These are phyloP conservation scores for Dysmachus trigonus DNA, from an alignment of 2,888 invertebrate genomes.

Conservation along the genomic window DNA sequence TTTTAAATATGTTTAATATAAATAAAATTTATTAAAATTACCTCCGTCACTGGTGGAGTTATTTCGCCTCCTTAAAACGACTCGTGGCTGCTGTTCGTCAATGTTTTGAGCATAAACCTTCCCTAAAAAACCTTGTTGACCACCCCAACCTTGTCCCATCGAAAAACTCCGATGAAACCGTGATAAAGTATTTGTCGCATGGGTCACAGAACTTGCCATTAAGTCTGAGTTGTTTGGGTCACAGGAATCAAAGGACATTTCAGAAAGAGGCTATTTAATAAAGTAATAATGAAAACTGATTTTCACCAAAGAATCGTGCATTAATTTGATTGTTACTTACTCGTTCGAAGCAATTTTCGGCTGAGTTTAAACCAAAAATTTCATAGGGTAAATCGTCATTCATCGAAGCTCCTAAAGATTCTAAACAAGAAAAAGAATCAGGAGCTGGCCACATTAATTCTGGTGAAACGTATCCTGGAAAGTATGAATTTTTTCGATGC, in stretches of 20 bases:
- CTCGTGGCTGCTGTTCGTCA: conserved; percentile 56
- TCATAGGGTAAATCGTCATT: conserved; percentile 63
- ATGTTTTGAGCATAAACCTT: conserved; percentile 36
- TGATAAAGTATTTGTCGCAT: conserved; percentile 56
- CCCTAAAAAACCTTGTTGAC: conserved; percentile 19
- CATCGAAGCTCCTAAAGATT: conserved; percentile 60
- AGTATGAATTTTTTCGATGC: conserved; percentile 60
- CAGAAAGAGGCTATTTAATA: conserved; percentile 61
- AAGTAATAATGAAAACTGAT: too few relatives aligned
- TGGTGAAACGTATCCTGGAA: conserved; percentile 57
- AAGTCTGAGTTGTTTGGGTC: conserved; percentile 61
- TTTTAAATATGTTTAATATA: neutral
- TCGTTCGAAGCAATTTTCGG: conserved; percentile 62
- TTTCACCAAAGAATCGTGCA: too few relatives aligned
- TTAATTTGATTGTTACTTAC: conserved; percentile 50
- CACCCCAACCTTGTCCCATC: conserved; percentile 75
- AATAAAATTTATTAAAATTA: conserved; percentile 18
- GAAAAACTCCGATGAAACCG: conserved; percentile 86
- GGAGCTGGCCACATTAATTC: conserved; percentile 63
- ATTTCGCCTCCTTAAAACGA: conserved; percentile 71
- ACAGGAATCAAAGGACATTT: conserved; percentile 63
- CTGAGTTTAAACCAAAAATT: conserved; percentile 60
- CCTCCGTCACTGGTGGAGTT: conserved; percentile 74
- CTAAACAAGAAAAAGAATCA: conserved; percentile 63
- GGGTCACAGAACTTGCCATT: conserved; percentile 56